Evolutionary conservation across 2,888 invertebrate species (phyloP).

Genomic region (Drosophila siamana): DNA sequence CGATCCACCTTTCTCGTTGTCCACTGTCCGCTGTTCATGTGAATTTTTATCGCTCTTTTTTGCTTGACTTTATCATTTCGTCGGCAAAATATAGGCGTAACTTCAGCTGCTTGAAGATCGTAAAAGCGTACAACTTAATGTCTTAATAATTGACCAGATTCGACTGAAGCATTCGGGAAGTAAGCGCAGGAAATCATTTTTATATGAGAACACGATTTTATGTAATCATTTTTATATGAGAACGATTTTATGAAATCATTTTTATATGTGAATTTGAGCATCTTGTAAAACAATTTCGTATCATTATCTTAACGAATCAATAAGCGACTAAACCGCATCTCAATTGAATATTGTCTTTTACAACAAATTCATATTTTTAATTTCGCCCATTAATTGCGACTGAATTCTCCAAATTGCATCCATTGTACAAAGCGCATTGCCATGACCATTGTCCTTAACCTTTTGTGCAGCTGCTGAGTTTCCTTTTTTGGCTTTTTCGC

Average conservation of each 20-base stretch:
- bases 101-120: constrained; percentile 21
- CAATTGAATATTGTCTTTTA: background rate
- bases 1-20: constrained; percentile 16
- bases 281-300: too few relatives aligned
- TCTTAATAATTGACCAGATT: constrained; percentile 68
- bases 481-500: constrained; percentile 60
- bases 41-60: constrained; percentile 42
- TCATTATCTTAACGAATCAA: too few relatives aligned
- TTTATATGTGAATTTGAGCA: too few relatives aligned
- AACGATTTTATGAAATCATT: too few relatives aligned
- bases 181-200: constrained; percentile 30
- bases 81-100: constrained; percentile 39
- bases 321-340: too few relatives aligned
- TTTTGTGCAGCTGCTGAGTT: constrained; percentile 61
- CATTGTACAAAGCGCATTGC: background rate
- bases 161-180: background rate
- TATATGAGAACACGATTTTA: too few relatives aligned
- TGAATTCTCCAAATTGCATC: background rate
- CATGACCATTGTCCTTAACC: constrained; percentile 68
- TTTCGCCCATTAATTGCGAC: too few relatives aligned
- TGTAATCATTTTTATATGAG: too few relatives aligned
- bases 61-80: constrained; percentile 12
- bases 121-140: constrained; percentile 51
- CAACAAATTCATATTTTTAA: background rate
- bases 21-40: constrained; percentile 18